These are phyloP conservation scores for Drosophila miranda DNA, from an alignment of 1,140 invertebrate genomes.

Conservation along the genomic window DNA sequence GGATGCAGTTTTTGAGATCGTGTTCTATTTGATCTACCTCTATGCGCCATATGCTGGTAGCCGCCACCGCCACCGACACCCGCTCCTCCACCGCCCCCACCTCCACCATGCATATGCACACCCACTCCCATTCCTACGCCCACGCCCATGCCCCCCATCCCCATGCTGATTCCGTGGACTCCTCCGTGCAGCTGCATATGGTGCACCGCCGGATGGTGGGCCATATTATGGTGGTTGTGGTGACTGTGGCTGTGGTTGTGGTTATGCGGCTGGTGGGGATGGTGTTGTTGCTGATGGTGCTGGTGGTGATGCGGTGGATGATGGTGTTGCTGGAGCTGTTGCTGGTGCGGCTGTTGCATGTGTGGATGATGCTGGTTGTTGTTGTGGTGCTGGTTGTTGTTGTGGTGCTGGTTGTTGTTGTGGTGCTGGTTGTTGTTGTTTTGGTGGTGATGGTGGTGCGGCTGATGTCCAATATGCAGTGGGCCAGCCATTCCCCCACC, in stretches of 20 bases:
- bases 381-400: constrained; percentile 17
- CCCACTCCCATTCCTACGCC: constrained; percentile 48
- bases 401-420: constrained; percentile 27
- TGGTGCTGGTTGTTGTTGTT: constrained; percentile 17
- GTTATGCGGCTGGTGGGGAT: constrained; percentile 28
- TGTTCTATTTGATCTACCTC: constrained; percentile 82
- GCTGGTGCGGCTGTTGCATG: constrained; percentile 39
- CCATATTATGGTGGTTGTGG: constrained; percentile 34
- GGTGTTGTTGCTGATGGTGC: constrained; percentile 27
- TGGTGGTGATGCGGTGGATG: constrained; percentile 29
- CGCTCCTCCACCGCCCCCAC: constrained; percentile 17
- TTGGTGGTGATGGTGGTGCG: constrained; percentile 35
- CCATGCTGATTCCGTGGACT: constrained; percentile 33
- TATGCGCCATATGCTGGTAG: constrained; percentile 81
- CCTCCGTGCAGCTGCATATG: constrained; percentile 67
- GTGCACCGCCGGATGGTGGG: constrained; percentile 38
- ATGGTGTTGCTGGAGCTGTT: constrained; percentile 35
- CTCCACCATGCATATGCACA: constrained; percentile 51
- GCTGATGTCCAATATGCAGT: constrained; percentile 34
- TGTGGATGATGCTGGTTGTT: constrained; percentile 38
- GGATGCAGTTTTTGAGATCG: constrained; percentile 82
- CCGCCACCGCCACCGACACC: constrained; percentile 46
- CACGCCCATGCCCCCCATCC: constrained; percentile 49
- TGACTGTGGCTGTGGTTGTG: constrained; percentile 24
- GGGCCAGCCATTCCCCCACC: constrained; percentile 10